Evolutionary conservation across 2,888 invertebrate species (phyloP).

Genomic region (Monochamus alternatus): DNA sequence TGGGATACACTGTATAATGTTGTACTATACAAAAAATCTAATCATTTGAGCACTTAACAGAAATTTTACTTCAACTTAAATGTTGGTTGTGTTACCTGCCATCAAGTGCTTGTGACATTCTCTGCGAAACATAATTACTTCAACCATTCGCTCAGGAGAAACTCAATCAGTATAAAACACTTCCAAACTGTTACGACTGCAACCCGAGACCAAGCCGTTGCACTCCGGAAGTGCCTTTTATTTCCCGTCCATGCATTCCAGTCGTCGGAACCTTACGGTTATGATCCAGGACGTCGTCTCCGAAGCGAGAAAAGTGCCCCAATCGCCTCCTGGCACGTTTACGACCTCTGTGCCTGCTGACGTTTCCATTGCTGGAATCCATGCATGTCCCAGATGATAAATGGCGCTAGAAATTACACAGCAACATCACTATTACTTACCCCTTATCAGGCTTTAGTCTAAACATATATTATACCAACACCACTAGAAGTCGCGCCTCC

Average conservation of each 20-base stretch:
- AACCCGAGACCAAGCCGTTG: background rate
- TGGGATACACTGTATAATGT: too few relatives aligned
- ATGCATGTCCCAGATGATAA: slow-evolving; percentile 38
- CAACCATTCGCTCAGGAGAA: background rate
- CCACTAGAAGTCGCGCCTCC: slow-evolving; percentile 23
- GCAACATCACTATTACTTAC: slow-evolving; percentile 40
- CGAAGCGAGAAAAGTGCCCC: slow-evolving; percentile 18
- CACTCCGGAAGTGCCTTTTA: background rate
- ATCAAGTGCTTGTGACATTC: too few relatives aligned
- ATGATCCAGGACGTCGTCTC: slow-evolving; percentile 6
- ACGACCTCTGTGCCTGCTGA: slow-evolving; percentile 24
- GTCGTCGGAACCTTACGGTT: background rate
- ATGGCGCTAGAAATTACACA: slow-evolving; percentile 34
- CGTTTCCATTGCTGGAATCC: slow-evolving; percentile 21
- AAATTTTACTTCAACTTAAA: too few relatives aligned
- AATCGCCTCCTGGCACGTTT: slow-evolving; percentile 13
- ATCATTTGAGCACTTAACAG: too few relatives aligned
- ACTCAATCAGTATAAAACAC: background rate
- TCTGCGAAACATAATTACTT: too few relatives aligned
- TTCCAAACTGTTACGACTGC: background rate
- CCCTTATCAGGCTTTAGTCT: slow-evolving; percentile 37
- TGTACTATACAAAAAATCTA: too few relatives aligned
- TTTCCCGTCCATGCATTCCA: background rate
- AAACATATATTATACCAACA: slow-evolving; percentile 36
- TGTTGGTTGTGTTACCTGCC: too few relatives aligned